Evolutionary conservation across 2,113 vertebrate species (phyloP), one percentile per base, ranked within the genome.

Genomic region (Dromiciops gliroides): DNA sequence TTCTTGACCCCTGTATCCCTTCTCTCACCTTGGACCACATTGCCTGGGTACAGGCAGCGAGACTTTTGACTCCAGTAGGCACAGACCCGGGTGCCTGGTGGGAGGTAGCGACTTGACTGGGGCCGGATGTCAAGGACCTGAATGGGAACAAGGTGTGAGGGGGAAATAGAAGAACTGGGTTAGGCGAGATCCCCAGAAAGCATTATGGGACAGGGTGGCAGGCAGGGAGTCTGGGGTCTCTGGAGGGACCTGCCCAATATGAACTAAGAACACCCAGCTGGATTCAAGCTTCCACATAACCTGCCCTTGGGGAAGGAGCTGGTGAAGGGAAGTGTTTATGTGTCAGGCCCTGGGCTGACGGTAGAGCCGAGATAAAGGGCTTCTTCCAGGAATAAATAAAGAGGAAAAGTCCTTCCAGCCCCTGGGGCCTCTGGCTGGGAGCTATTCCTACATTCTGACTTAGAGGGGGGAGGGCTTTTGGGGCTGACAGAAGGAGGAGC

Each of bases 21-120:
- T 12, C 26, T 75, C 98, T 98, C 93, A 99, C 99, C 99, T 99
- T 98, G 98, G 97, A 99, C 98, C 89, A 99, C 99, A 0, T 99
- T 99, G 94, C 99, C 99, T 0, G 99, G 99, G 88, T 99, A 99
- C 9, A 99, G 98, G 97, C 99, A 99, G 26, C 99, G 99, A 0
- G 99, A 99, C 56, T 99, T 99, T 96, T 99, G 99, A 96, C 99
- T 99, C 99, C 99, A 99, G 97, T 99, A 99, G 94, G 99, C 99
- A 0, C 99, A 99, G 96, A 99, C 99, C 60, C 99, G 98, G 0
- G 99, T 99, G 89, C 99, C 99, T 0, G 99, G 99, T 0, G 97
- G 98, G 10, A 99, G 98, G 98, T 98, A 95, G 19, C 98, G 97
- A 75, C 99, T 99, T 0, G 99, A 99, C 96, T 99, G 99, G 0